Conservation (phyloP, 2,113 vertebrate genomes). For the Sigmodon hispidus region DNA sequence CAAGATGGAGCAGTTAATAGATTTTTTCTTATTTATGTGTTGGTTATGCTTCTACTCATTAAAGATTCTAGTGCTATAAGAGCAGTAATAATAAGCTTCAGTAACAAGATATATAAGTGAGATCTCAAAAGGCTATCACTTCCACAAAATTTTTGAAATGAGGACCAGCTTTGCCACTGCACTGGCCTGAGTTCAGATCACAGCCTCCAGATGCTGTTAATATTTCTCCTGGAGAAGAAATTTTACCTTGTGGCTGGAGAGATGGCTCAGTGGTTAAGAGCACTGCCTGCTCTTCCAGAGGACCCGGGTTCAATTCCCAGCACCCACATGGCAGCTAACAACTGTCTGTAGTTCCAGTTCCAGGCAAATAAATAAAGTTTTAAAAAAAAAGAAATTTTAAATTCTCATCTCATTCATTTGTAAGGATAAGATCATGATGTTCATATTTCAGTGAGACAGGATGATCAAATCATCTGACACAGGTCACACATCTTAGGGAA, state of each 20-base stretch:
- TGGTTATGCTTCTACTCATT: not conserved
- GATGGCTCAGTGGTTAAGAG: too few relatives aligned
- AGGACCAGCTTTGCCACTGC: not conserved
- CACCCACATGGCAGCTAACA: too few relatives aligned
- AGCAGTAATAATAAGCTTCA: not conserved
- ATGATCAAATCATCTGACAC: not conserved
- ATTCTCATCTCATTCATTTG: not conserved
- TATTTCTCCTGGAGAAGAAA: not conserved
- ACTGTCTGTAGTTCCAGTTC: too few relatives aligned
- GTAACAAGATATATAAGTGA: not conserved
- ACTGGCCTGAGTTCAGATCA: not conserved
- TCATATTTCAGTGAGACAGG: not conserved
- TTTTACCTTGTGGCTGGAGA: too few relatives aligned
- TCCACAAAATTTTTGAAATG: not conserved
- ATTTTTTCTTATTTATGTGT: not conserved
- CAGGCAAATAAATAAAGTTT: too few relatives aligned
- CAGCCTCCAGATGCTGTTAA: not conserved
- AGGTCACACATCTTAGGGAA: not conserved
- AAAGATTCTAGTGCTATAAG: not conserved
- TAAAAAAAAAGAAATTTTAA: too few relatives aligned
- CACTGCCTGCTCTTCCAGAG: too few relatives aligned
- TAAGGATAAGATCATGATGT: not conserved
- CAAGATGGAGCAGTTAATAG: not conserved
- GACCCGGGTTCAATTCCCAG: too few relatives aligned
- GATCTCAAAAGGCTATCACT: not conserved